Evolutionary conservation across 1,140 invertebrate species (phyloP).

Genomic region (Drosophila malerkotliana): DNA sequence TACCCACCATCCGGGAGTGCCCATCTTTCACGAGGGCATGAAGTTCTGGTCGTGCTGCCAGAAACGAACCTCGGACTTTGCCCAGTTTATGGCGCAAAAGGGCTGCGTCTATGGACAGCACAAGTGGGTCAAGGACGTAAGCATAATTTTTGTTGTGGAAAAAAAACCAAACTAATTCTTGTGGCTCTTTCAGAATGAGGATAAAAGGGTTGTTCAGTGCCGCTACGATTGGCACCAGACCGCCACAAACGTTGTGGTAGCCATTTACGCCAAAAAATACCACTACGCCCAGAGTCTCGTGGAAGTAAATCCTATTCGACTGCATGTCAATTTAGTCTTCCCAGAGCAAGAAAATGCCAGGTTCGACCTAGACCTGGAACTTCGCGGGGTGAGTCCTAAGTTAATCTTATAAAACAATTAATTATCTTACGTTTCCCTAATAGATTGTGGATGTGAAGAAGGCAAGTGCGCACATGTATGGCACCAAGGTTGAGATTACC

Average conservation of each 20-base stretch:
- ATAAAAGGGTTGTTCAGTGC: conserved; percentile 87
- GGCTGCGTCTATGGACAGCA: conserved; percentile 94
- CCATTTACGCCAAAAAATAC: conserved; percentile 96
- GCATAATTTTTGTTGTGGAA: not conserved
- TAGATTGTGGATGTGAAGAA: conserved; percentile 89
- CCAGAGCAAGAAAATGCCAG: conserved; percentile 89
- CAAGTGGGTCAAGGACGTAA: conserved; percentile 92
- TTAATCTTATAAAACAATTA: conserved; percentile 45
- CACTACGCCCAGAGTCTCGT: conserved; percentile 90
- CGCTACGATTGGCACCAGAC: conserved; percentile 98
- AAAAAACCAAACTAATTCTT: not conserved
- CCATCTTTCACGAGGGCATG: conserved; percentile 98
- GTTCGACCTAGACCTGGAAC: conserved; percentile 92
- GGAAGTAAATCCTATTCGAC: conserved; percentile 93
- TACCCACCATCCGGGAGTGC: conserved; percentile 93
- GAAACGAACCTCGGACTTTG: conserved; percentile 97
- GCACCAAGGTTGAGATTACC: conserved; percentile 98
- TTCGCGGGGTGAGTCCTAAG: conserved; percentile 90
- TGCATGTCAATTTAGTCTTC: conserved; percentile 92
- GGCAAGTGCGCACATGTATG: conserved; percentile 91
- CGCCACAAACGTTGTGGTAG: conserved; percentile 90
- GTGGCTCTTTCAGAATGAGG: conserved; percentile 50
- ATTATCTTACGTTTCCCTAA: not conserved
- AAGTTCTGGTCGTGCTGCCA: conserved; percentile 99
- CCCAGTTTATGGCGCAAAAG: conserved; percentile 94